These are phyloP conservation scores for Dryoscopus gambensis DNA, from an alignment of 2,113 vertebrate genomes.

Conservation along the genomic window DNA sequence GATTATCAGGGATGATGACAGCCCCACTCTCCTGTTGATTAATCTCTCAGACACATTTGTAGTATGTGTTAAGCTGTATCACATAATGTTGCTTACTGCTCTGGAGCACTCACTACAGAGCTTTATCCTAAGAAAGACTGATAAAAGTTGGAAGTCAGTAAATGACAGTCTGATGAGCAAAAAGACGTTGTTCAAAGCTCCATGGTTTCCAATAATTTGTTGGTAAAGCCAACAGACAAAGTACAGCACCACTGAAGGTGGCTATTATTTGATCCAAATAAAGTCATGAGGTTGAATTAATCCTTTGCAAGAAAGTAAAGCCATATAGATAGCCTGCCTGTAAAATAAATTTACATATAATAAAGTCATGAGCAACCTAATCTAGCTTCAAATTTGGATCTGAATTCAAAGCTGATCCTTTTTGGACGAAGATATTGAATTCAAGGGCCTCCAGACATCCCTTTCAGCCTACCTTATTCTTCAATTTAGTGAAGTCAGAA, in stretches of 20 bases:
- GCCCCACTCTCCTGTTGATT: not conserved
- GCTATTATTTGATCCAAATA: not conserved
- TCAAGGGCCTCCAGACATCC: not conserved
- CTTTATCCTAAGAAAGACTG: not conserved
- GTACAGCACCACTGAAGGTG: not conserved
- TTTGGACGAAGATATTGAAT: not conserved
- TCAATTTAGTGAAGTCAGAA: not conserved
- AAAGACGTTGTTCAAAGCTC: not conserved
- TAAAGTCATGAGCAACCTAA: not conserved
- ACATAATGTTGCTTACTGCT: not conserved
- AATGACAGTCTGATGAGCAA: not conserved
- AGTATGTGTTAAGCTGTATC: not conserved
- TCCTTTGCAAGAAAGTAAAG: not conserved
- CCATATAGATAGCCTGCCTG: not conserved
- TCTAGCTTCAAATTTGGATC: not conserved
- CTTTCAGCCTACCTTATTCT: not conserved
- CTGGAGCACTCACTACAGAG: not conserved
- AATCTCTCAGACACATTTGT: not conserved
- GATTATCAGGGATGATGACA: not conserved
- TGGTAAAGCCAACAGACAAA: not conserved
- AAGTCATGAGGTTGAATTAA: not conserved
- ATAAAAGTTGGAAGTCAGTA: not conserved
- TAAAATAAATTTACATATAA: not conserved
- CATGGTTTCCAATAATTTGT: not conserved
- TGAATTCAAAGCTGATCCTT: not conserved